Evolutionary conservation across 1,140 invertebrate species (phyloP).

Genomic region (Drosophila cardini): DNA sequence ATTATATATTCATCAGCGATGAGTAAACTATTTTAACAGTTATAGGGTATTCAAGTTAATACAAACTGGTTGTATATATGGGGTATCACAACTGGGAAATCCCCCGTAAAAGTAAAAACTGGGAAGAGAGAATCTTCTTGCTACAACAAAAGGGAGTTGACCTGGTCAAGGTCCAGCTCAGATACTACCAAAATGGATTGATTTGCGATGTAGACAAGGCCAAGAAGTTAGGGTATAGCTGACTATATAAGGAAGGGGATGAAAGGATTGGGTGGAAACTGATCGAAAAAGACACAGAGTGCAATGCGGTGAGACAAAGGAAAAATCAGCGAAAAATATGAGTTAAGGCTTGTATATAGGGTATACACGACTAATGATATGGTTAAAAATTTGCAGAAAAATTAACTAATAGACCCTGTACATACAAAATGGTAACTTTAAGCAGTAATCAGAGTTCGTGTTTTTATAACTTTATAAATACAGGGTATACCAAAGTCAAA

Average conservation of each 20-base stretch:
- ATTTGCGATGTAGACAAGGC: constrained; percentile 14
- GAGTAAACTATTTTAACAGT: background rate
- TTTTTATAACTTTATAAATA: no score
- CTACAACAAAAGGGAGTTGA: constrained; percentile 12
- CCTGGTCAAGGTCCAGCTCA: constrained; percentile 8
- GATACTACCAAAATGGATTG: constrained; percentile 5
- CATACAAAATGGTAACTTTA: no score
- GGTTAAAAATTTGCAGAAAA: background rate
- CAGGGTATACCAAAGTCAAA: no score
- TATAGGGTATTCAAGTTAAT: constrained; percentile 1
- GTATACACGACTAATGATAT: background rate
- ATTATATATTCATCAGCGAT: background rate
- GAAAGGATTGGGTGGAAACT: background rate
- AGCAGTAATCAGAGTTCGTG: no score
- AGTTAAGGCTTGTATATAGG: constrained; percentile 34
- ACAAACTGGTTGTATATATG: constrained; percentile 2
- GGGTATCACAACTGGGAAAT: constrained; percentile 11
- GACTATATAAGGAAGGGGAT: background rate
- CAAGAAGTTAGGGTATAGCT: background rate
- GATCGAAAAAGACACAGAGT: background rate
- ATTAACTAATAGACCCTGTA: no score
- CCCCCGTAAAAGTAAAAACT: constrained; percentile 10
- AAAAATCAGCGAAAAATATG: constrained; percentile 68
- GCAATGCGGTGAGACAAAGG: constrained; percentile 42
- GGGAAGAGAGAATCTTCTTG: constrained; percentile 2